Evolutionary conservation across 2,888 invertebrate species (phyloP).

Genomic region (Dynastes tityus): DNA sequence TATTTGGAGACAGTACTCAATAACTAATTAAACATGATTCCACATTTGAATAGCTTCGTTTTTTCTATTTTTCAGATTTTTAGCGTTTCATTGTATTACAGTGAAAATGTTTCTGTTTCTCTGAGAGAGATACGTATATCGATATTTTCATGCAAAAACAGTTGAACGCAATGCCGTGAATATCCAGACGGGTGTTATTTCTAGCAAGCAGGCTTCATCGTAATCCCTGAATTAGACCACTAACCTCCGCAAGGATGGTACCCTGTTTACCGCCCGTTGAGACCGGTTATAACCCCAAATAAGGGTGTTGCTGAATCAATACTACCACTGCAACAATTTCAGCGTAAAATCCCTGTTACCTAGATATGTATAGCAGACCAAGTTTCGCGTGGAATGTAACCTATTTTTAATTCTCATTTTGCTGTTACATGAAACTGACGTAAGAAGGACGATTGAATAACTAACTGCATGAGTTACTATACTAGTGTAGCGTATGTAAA

Average conservation of each 20-base stretch:
- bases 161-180: background rate
- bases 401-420: too few relatives aligned
- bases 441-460: too few relatives aligned
- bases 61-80: too few relatives aligned
- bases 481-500: too few relatives aligned
- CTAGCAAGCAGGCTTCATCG: slow-evolving; percentile 39
- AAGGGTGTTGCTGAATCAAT: slow-evolving; percentile 56
- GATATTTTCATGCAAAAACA: background rate
- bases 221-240: slow-evolving; percentile 58
- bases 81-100: too few relatives aligned
- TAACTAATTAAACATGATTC: too few relatives aligned
- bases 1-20: too few relatives aligned
- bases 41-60: too few relatives aligned
- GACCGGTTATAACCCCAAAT: slow-evolving; percentile 52
- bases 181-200: slow-evolving; percentile 37
- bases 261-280: slow-evolving; percentile 56
- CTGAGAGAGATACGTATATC: too few relatives aligned
- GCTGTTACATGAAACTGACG: too few relatives aligned
- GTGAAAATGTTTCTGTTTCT: too few relatives aligned
- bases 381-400: background rate
- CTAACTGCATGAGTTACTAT: too few relatives aligned
- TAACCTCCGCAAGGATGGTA: slow-evolving; percentile 54
- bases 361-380: background rate
- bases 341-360: slow-evolving; percentile 28
- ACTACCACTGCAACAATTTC: slow-evolving; percentile 51